phyloP scores from a whole-genome alignment of 2,113 vertebrate species.

The Melanotaenia duboulayi region DNA sequence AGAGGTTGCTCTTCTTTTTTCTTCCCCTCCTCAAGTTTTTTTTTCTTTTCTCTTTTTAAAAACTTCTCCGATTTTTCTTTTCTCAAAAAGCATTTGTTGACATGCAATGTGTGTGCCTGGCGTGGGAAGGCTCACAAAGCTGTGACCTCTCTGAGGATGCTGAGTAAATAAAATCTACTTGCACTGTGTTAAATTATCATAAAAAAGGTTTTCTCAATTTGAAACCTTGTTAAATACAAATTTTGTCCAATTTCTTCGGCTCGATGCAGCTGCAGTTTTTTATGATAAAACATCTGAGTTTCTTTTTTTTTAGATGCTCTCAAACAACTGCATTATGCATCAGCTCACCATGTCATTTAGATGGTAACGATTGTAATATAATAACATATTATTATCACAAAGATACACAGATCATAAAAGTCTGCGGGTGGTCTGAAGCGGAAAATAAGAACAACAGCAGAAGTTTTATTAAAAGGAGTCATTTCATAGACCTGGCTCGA shows the following conservation, averaged over 20 bases:
- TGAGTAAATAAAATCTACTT: not conserved
- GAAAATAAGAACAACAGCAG: not conserved
- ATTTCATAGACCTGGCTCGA: not conserved
- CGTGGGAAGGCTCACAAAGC: not conserved
- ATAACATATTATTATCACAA: not conserved
- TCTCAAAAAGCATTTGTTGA: not conserved
- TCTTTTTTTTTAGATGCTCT: not conserved
- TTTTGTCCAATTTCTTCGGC: too few relatives aligned
- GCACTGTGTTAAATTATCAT: conserved; percentile 11
- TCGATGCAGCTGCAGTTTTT: not conserved
- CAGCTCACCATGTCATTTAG: not conserved
- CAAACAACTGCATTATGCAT: not conserved
- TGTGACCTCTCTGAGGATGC: conserved; percentile 4
- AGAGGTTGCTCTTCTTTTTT: not conserved
- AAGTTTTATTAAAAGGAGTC: not conserved
- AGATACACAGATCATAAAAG: not conserved
- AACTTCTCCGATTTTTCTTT: conserved; percentile 2
- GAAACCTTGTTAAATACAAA: not conserved
- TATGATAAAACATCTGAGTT: not conserved
- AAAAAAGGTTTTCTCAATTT: not conserved
- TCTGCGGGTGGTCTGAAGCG: not conserved
- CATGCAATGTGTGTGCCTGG: not conserved
- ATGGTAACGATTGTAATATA: not conserved
- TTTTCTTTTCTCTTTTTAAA: not conserved
- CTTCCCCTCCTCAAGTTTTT: too few relatives aligned